phyloP scores from a whole-genome alignment of 2,888 invertebrate genomes.

The Rosalia funebris region DNA sequence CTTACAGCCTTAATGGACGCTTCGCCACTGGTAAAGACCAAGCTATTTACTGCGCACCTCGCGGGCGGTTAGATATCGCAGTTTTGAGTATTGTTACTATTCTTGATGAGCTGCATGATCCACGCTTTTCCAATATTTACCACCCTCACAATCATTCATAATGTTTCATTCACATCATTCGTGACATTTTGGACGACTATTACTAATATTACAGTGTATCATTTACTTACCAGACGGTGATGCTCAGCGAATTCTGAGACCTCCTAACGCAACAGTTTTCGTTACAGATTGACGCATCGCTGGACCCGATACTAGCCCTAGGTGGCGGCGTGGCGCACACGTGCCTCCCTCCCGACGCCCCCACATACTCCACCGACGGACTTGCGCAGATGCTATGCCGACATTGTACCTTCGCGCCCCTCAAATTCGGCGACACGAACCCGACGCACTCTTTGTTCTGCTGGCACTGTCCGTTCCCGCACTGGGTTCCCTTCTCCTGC shows the following conservation, averaged over 20 bases:
- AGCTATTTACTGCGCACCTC: too few species aligned
- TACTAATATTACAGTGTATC: too few species aligned
- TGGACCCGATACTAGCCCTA: slow-evolving; percentile 55
- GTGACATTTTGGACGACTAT: too few species aligned
- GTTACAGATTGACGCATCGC: slow-evolving; percentile 52
- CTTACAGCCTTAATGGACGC: too few species aligned
- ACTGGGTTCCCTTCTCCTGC: slow-evolving; percentile 64
- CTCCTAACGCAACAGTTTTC: slow-evolving; percentile 58
- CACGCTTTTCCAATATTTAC: too few species aligned
- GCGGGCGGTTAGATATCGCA: too few species aligned
- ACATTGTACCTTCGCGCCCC: slow-evolving; percentile 52
- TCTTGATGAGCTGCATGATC: too few species aligned
- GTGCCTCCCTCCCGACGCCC: slow-evolving; percentile 71
- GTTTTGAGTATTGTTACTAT: too few species aligned
- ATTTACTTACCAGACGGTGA: slow-evolving; percentile 66
- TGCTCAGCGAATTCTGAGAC: slow-evolving; percentile 54
- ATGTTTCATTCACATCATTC: too few species aligned
- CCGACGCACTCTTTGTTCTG: slow-evolving; percentile 49
- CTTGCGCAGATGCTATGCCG: slow-evolving; percentile 65
- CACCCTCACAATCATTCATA: too few species aligned
- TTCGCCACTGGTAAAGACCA: too few species aligned
- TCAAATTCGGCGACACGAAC: slow-evolving; percentile 56
- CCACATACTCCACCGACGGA: slow-evolving; percentile 70
- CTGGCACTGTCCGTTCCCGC: slow-evolving; percentile 53
- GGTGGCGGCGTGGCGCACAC: slow-evolving; percentile 63